Evolutionary conservation across 2,888 invertebrate genomes (phyloP).

Genomic region (Ganaspis brasiliensis): DNA sequence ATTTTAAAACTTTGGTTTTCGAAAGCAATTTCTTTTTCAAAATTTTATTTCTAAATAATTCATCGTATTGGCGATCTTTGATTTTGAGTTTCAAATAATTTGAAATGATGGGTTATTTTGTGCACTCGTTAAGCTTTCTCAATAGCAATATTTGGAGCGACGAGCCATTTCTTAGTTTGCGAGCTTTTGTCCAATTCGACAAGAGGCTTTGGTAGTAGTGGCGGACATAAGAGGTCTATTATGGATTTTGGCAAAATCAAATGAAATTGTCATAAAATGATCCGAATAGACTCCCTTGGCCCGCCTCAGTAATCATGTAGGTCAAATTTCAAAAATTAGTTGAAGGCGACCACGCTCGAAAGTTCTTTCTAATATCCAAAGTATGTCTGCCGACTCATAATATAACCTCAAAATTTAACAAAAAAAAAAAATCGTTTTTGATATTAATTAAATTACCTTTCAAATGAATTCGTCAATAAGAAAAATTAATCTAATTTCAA

Average conservation of each 20-base stretch:
- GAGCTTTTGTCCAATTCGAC: slow-evolving; percentile 24
- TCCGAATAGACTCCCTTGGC: slow-evolving; percentile 11
- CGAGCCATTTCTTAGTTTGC: slow-evolving; percentile 33
- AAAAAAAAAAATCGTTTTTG: too few species aligned
- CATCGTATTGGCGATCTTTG: too few species aligned
- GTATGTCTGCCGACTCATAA: slow-evolving; percentile 8
- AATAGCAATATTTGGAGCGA: slow-evolving; percentile 34
- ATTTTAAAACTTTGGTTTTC: too few species aligned
- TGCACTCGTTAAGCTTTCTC: slow-evolving; percentile 28
- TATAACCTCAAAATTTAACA: background rate
- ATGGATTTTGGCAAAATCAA: slow-evolving; percentile 31
- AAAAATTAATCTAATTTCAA: too few species aligned
- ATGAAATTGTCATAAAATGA: slow-evolving; percentile 35
- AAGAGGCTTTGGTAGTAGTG: slow-evolving; percentile 16
- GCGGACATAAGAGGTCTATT: slow-evolving; percentile 35
- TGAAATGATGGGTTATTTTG: background rate
- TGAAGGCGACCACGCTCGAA: background rate
- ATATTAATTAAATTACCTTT: too few species aligned
- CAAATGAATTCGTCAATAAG: too few species aligned
- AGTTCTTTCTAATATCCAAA: background rate
- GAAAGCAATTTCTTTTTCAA: too few species aligned
- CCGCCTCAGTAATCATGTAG: slow-evolving; percentile 27
- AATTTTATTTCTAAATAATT: too few species aligned
- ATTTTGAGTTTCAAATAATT: slow-evolving; percentile 9
- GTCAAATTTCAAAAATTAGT: slow-evolving; percentile 32